Percentiles rank a stretch among this genome's conserved stretches.
These are phyloP conservation scores for Vimba vimba DNA, from an alignment of 2,113 vertebrate genomes.

Conservation along the genomic window DNA sequence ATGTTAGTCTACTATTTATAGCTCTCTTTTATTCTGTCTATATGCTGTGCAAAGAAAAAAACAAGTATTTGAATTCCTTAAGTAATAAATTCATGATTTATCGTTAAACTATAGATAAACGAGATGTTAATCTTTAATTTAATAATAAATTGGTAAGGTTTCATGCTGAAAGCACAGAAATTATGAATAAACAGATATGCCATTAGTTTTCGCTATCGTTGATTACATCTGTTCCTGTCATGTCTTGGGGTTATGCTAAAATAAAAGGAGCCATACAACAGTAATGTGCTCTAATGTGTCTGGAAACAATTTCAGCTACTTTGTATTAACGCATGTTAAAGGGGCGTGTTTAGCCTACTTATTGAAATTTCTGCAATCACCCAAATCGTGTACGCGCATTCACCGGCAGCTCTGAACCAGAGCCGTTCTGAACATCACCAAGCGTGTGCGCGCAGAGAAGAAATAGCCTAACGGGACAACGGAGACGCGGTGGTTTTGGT, in stretches of 20 bases:
- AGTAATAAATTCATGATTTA: not conserved
- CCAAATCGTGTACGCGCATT: conserved; percentile 54
- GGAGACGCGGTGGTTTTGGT: not conserved
- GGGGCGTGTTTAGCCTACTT: not conserved
- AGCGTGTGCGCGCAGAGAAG: conserved; percentile 53
- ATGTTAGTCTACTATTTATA: not conserved
- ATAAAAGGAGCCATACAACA: not conserved
- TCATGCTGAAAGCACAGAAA: not conserved
- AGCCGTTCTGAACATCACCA: conserved; percentile 21
- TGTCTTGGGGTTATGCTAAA: not conserved
- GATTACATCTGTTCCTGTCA: not conserved
- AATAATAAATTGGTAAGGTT: too few species aligned
- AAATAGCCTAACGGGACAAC: conserved; percentile 6
- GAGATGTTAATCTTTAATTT: too few species aligned
- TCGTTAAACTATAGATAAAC: not conserved
- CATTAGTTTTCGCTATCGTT: not conserved
- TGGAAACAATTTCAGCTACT: not conserved
- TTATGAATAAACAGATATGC: not conserved
- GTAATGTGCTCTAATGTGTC: not conserved
- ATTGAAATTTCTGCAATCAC: conserved; percentile 52
- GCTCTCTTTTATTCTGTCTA: not conserved
- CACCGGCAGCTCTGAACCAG: not conserved
- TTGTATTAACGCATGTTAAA: not conserved
- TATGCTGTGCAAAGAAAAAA: not conserved
- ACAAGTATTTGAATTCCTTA: not conserved